Percentiles rank a stretch among this genome's conserved stretches.
These are phyloP conservation scores for Poecilia latipinna DNA, from an alignment of 2,113 vertebrate species.

Conservation along the genomic window DNA sequence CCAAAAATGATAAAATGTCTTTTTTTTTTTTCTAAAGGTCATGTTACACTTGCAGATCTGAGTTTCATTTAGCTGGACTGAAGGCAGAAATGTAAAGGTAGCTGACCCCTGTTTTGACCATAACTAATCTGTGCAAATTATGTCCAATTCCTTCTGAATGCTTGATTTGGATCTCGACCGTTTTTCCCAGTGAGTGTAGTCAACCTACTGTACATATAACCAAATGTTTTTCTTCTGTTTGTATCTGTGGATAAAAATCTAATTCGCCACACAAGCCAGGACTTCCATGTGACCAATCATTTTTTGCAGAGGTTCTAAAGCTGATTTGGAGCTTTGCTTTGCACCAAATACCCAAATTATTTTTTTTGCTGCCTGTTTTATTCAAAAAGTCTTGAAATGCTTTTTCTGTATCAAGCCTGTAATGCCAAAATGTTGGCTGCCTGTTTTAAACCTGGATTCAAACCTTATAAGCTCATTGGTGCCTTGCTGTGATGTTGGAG, in stretches of 20 bases:
- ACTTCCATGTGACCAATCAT: constrained; percentile 8
- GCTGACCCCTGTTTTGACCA: no score
- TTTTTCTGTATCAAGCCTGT: no score
- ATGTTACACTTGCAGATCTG: no score
- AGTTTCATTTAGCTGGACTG: no score
- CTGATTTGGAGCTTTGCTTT: constrained; percentile 11
- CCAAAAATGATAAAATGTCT: no score
- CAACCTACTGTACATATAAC: neutral
- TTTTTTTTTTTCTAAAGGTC: no score
- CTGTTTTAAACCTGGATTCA: neutral
- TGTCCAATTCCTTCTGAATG: neutral
- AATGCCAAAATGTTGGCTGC: no score
- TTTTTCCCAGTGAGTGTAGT: neutral
- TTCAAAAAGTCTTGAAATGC: no score
- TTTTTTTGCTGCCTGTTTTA: no score
- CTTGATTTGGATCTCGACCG: no score
- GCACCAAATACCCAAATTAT: neutral
- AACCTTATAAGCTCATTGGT: neutral
- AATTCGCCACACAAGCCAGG: neutral
- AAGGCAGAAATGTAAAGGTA: no score
- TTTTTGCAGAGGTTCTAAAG: constrained; percentile 46
- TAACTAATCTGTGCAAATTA: neutral
- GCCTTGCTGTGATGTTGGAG: neutral
- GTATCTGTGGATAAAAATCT: neutral
- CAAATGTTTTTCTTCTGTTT: neutral